A percentile compares a stretch with the other conserved stretches of the same genome.
Evolutionary conservation across 2,113 vertebrate species (phyloP).

Genomic region (Melierax canorus): DNA sequence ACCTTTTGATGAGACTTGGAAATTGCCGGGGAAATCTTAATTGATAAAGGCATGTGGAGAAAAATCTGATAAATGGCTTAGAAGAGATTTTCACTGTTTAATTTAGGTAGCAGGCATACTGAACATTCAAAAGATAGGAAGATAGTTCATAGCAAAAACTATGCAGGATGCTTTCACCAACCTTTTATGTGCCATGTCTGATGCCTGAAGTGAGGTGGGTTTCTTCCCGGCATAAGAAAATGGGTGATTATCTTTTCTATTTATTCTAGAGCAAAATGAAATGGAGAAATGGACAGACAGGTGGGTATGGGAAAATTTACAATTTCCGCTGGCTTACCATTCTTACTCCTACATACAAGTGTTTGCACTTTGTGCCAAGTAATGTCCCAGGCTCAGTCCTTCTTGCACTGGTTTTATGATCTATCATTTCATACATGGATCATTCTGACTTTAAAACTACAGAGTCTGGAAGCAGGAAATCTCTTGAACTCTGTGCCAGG

Average conservation of each 20-base stretch:
- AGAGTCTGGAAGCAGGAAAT: background rate
- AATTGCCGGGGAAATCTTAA: background rate
- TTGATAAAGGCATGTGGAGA: background rate
- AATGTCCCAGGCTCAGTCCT: background rate
- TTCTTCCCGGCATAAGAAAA: background rate
- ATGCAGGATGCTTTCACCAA: background rate
- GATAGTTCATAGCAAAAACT: background rate
- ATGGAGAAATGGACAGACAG: background rate
- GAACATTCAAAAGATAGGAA: background rate
- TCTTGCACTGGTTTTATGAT: background rate
- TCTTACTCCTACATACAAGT: background rate
- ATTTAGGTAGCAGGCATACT: background rate
- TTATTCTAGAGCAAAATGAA: background rate
- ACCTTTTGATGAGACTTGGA: background rate
- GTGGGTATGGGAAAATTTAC: background rate
- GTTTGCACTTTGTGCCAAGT: background rate
- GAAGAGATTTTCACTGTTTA: background rate
- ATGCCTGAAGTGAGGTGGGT: background rate
- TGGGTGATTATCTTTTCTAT: background rate
- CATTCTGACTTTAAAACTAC: background rate
- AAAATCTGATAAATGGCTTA: background rate
- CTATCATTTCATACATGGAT: background rate
- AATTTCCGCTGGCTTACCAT: background rate
- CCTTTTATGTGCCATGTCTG: background rate
- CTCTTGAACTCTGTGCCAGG: background rate